Base-by-base conservation (phyloP, 2,797 vertebrate genomes). In the Pipistrellus kuhlii region DNA sequence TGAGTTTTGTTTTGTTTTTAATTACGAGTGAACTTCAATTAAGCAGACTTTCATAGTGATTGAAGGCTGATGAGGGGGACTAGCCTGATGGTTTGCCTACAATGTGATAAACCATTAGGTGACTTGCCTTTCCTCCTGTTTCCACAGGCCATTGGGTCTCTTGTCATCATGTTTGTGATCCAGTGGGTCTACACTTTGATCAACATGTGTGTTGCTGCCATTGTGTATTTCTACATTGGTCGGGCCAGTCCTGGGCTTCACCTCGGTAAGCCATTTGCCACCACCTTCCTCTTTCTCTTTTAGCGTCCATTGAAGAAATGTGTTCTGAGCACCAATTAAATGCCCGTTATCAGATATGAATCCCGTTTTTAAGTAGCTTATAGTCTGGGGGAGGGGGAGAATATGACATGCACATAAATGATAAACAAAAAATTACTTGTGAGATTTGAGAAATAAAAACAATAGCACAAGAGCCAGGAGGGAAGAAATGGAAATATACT, bases 201-300 rank as follows among this genome's bases (percentile, higher is more conserved):
- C 90, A 99, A 99, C 96, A 98, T 99, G 78, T 97, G 98, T 12
- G 94, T 99, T 7, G 99, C 99, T 0, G 84, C 99, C 94, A 75
- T 99, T 84, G 97, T 99, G 62, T 99, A 99, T 97, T 98, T 99
- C 97, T 99, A 99, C 98, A 99, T 99, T 0, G 99, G 99, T 57
- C 98, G 98, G 98, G 98, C 98, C 93, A 99, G 98, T 95, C 99
- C 99, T n/a, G 99, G 99, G 59, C 98, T 99, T 68, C 99, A 99
- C 68, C 98, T 94, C 97, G 99, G 99, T 99, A 97, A 98, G 27
- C 57, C 46, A 8, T 90, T 85, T 83, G 23, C 77, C 27, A 14
- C 8, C 6, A 10, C 35, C 53, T 85, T 35, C 53, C 35, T 91
- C 85, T 38, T 78, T 82, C 41, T 83, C 53, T 57, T 93, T 32